These are phyloP conservation scores for Argyrosomus japonicus DNA, from an alignment of 2,113 vertebrate genomes.

Conservation along the genomic window DNA sequence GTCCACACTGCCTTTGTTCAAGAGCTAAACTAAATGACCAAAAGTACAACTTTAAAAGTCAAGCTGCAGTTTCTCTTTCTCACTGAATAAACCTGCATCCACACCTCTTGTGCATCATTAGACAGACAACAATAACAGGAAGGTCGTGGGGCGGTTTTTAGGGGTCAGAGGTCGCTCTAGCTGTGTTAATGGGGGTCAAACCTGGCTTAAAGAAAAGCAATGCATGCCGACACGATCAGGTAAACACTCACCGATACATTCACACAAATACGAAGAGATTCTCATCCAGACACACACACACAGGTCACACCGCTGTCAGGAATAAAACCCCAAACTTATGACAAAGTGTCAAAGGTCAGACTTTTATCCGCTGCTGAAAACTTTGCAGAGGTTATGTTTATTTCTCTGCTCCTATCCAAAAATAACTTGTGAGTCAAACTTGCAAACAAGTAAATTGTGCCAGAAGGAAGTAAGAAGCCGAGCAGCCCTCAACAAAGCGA, in stretches of 20 bases:
- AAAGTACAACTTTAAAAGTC: not conserved
- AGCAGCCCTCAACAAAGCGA: not conserved
- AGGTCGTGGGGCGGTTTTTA: not conserved
- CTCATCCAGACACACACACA: conserved; percentile 1
- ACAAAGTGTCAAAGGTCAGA: conserved; percentile 17
- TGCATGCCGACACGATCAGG: not conserved
- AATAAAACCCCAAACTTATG: conserved; percentile 6
- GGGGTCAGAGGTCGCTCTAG: conserved; percentile 5
- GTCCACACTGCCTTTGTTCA: not conserved
- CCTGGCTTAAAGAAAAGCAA: not conserved
- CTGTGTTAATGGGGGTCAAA: conserved; percentile 50
- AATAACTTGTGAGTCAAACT: too few relatives aligned
- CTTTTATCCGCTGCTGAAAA: conserved; percentile 4
- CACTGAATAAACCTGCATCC: not conserved
- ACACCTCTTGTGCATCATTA: conserved; percentile 8
- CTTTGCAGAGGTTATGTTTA: not conserved
- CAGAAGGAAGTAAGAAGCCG: not conserved
- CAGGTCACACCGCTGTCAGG: not conserved
- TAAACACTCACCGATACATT: not conserved
- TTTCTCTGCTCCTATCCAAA: not conserved
- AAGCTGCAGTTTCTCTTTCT: not conserved
- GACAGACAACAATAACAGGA: not conserved
- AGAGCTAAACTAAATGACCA: not conserved
- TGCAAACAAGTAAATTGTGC: not conserved
- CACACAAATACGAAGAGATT: not conserved